These are phyloP conservation scores for rat (Rattus norvegicus) DNA, from an alignment of 2,113 vertebrate genomes.

Conservation along the genomic window DNA sequence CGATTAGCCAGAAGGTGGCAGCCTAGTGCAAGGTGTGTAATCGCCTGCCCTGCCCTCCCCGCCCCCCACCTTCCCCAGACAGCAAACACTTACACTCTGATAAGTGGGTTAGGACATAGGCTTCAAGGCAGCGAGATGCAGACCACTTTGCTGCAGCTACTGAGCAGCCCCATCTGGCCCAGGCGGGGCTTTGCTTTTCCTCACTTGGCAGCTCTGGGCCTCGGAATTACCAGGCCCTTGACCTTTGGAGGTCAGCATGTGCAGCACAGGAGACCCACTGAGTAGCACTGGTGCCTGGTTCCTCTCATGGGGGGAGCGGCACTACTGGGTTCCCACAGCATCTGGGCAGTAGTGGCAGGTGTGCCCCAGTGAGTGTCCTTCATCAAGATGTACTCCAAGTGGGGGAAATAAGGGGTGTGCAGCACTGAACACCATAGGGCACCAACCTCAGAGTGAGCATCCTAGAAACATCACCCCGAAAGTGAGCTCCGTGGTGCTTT, in stretches of 20 bases:
- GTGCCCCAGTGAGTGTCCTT: not conserved
- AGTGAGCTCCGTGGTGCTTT: not conserved
- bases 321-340: not conserved
- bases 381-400: not conserved
- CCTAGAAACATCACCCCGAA: too few species aligned
- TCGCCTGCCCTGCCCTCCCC: fast-evolving
- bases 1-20: not conserved
- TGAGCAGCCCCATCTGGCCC: not conserved
- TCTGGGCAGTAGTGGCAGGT: not conserved
- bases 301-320: not conserved
- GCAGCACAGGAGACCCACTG: not conserved
- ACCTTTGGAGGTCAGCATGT: fast-evolving
- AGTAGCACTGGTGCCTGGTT: fast-evolving
- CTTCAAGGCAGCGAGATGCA: not conserved
- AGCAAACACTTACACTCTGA: not conserved
- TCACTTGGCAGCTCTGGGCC: not conserved
- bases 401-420: not conserved
- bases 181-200: not conserved
- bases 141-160: not conserved
- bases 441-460: not conserved
- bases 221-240: fast-evolving
- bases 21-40: not conserved
- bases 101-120: not conserved
- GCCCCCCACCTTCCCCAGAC: not conserved
- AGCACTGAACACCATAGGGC: not conserved